Evolutionary conservation across 2,888 invertebrate genomes (phyloP).

Genomic region (Coelopa pilipes): DNA sequence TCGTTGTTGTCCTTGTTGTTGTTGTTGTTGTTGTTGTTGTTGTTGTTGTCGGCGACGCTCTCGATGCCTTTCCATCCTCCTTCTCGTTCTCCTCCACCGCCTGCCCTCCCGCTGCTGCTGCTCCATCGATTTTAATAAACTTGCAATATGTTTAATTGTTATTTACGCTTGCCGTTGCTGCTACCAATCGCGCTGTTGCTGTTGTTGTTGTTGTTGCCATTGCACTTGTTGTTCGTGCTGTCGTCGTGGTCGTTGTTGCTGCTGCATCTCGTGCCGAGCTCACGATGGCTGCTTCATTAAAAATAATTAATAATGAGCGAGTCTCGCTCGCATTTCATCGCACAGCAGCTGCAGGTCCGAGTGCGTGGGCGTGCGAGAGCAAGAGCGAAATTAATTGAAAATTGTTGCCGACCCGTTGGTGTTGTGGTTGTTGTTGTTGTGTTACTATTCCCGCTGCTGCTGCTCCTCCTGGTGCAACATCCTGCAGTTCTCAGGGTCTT

Average conservation of each 20-base stretch:
- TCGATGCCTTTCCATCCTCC: no score
- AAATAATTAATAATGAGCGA: constrained; percentile 15
- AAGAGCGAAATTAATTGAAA: constrained; percentile 15
- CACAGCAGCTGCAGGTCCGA: not conserved
- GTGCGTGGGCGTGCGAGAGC: no score
- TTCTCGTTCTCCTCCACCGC: no score
- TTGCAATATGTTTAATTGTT: constrained; percentile 3
- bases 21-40: no score
- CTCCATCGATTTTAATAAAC: not conserved
- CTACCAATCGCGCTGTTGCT: not conserved
- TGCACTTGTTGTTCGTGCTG: not conserved
- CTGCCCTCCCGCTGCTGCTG: not conserved
- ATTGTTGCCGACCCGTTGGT: not conserved
- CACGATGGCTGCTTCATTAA: not conserved
- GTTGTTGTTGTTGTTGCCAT: not conserved
- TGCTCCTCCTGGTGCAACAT: not conserved
- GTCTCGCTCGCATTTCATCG: not conserved
- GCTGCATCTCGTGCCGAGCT: not conserved
- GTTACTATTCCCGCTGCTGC: not conserved
- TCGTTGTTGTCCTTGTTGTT: not conserved
- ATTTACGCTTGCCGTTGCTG: not conserved
- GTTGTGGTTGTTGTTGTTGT: not conserved
- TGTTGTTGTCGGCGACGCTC: no score
- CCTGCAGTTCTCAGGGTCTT: not conserved
- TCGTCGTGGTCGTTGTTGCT: not conserved